These are phyloP conservation scores for Silurus lanzhouensis DNA, from an alignment of 2,797 vertebrate species.

Conservation along the genomic window DNA sequence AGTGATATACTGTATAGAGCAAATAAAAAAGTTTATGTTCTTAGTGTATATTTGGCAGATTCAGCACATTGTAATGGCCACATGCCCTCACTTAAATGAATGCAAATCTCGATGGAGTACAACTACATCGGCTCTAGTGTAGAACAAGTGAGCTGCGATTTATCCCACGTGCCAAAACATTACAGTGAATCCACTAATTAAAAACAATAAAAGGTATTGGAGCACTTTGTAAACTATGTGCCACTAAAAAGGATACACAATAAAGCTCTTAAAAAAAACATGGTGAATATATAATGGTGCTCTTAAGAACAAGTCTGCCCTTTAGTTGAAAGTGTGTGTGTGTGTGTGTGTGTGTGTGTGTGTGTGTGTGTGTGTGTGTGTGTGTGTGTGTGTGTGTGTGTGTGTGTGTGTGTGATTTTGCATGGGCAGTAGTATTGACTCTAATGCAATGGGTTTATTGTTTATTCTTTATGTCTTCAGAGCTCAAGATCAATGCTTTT, in stretches of 20 bases:
- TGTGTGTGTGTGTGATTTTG: not conserved
- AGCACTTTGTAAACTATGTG: not conserved
- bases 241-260: not conserved
- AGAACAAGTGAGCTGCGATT: not conserved
- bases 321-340: not conserved
- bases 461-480: constrained; percentile 46
- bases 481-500: constrained; percentile 32
- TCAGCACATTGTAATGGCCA: not conserved
- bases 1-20: constrained; percentile 33
- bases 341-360: not conserved
- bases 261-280: not conserved
- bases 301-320: not conserved
- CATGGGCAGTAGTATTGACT: constrained; percentile 13
- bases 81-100: no score
- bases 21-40: constrained; percentile 25
- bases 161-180: not conserved
- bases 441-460: constrained; percentile 40
- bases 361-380: not conserved
- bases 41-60: not conserved
- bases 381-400: not conserved
- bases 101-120: not conserved
- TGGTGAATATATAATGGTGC: not conserved
- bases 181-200: not conserved
- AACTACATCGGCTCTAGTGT: not conserved
- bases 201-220: not conserved